A percentile compares a stretch with the other conserved stretches of the same genome.
These are phyloP conservation scores for Centruroides sculpturatus DNA, from an alignment of 1,140 invertebrate species.

Conservation along the genomic window DNA sequence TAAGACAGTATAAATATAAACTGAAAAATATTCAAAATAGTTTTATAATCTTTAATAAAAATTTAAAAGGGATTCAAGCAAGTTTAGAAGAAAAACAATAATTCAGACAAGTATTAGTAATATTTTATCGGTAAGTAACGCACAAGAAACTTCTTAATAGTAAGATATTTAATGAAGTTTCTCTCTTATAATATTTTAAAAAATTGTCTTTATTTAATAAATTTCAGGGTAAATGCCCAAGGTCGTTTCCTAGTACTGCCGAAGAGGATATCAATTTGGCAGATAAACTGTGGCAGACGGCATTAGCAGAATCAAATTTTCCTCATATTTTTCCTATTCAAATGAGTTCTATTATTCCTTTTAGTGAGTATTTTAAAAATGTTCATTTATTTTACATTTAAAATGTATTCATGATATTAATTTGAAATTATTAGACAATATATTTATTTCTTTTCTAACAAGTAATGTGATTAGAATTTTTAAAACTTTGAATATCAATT, in stretches of 20 bases:
- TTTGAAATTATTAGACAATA: neutral
- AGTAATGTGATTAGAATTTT: neutral
- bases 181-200: too few species aligned
- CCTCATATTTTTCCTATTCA: slow-evolving; percentile 29
- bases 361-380: slow-evolving; percentile 36
- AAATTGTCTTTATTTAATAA: neutral
- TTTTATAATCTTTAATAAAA: slow-evolving; percentile 9
- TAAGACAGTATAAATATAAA: neutral
- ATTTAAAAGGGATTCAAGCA: slow-evolving; percentile 43
- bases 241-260: slow-evolving; percentile 40
- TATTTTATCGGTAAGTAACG: slow-evolving; percentile 49
- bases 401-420: neutral
- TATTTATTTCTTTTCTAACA: neutral
- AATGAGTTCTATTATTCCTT: slow-evolving; percentile 37
- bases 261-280: slow-evolving; percentile 36
- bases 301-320: slow-evolving; percentile 27
- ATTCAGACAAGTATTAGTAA: slow-evolving; percentile 62
- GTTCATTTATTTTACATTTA: neutral
- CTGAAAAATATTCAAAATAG: neutral
- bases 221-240: slow-evolving; percentile 31
- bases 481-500: neutral
- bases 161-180: neutral
- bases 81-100: slow-evolving; percentile 47
- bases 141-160: neutral
- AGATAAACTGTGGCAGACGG: slow-evolving; percentile 37